phyloP scores from a whole-genome alignment of 2,113 vertebrate species.

The Zapus hudsonius region DNA sequence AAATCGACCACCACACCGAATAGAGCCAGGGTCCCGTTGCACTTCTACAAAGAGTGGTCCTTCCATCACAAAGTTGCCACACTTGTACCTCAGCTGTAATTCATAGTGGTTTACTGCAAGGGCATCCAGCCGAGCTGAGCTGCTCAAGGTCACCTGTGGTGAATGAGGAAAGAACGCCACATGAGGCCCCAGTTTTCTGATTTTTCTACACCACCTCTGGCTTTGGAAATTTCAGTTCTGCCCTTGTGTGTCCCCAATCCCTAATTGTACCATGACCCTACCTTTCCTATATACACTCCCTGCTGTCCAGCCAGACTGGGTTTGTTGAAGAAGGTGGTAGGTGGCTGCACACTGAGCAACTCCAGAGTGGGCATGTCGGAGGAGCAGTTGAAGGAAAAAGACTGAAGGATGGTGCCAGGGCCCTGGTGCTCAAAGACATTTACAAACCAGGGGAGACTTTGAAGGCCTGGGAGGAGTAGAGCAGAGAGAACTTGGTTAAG shows the following conservation, averaged over 20 bases:
- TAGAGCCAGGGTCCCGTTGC: not conserved
- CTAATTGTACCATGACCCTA: constrained; percentile 3
- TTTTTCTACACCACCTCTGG: not conserved
- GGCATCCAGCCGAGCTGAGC: constrained; percentile 77
- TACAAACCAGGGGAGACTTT: constrained; percentile 70
- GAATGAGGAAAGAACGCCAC: not conserved
- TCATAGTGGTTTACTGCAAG: constrained; percentile 76
- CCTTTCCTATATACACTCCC: constrained; percentile 53
- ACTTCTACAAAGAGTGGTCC: constrained; percentile 77
- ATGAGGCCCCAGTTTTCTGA: not conserved
- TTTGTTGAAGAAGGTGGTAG: constrained; percentile 76
- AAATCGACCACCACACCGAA: constrained; percentile 73
- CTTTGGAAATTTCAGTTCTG: not conserved
- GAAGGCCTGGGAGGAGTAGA: constrained; percentile 68
- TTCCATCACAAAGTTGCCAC: not conserved
- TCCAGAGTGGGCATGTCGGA: constrained; percentile 32
- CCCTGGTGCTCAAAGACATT: constrained; percentile 71
- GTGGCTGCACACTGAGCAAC: constrained; percentile 58
- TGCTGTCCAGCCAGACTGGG: constrained; percentile 35
- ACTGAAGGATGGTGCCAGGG: not conserved
- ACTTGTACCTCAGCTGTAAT: constrained; percentile 75
- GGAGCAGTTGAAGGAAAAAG: constrained; percentile 80
- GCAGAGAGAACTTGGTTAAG: not conserved
- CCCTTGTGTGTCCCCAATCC: not conserved
- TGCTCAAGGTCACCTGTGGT: constrained; percentile 83